Base-by-base conservation (phyloP, 1,140 invertebrate genomes). In the Ooceraea biroi region DNA sequence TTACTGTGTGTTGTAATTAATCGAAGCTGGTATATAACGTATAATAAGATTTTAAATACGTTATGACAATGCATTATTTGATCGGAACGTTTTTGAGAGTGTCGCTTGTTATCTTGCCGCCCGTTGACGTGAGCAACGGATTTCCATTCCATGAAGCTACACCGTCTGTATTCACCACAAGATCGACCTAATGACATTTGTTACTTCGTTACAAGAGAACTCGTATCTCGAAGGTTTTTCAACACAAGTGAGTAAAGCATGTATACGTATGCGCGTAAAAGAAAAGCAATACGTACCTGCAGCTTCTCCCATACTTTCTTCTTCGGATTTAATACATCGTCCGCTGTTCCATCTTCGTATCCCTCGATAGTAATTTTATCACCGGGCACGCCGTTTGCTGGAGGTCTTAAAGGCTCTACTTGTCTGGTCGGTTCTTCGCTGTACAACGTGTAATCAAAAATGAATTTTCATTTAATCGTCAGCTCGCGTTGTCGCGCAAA, bases 281-380 rank as follows among this genome's bases (percentile, higher is more conserved):
- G 7, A 36, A 36, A 36, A 36, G 19, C 50, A 10, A 60, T 46
- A 87, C 22, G 4, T 90, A 95, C 96, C 91, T 97, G 97, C 46
- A 98, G 91, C 92, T 98, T 98, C 92, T 99, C 98, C 98, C 99
- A 99, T 14, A 99, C 95, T 96, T 99, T 99, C 94, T 99, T 99
- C 92, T 99, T 99, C 8, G 99, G 98, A 94, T 99, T 99, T 4
- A 99, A 94, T 61, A 97, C 96, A 11, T 97, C 96, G 94, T 99
- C 98, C 17, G 98, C 97, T 58, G 95, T 94, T 50, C 97, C 97
- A 90, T 92, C 93, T 95, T 98, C 97, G 93, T 97, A 98, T 57
- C 97, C 97, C 92, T 98, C 98, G 61, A 98, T 95, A 78, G 96
- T 92, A 22, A 99, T 96, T 91, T 95, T 96, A 87, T 99, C 98